Percentiles rank a stretch among this genome's conserved stretches.
Evolutionary conservation across 2,888 invertebrate genomes (phyloP).

Genomic region (Chrysodeixis includens): DNA sequence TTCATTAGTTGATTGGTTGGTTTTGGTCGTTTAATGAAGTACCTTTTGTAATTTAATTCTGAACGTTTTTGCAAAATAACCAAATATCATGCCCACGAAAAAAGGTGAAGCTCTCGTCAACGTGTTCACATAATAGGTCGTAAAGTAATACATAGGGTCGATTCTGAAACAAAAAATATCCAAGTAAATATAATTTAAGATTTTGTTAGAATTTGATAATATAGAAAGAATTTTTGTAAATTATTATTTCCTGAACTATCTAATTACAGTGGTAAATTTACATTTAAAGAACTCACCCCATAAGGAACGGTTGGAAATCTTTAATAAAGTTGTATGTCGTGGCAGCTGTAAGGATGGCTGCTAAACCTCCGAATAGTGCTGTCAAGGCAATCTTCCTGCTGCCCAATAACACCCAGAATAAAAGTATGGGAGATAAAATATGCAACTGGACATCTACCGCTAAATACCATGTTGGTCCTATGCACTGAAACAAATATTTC

Average conservation of each 20-base stretch:
- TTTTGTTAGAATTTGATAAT: too few species aligned
- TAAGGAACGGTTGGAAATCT: conserved; percentile 71
- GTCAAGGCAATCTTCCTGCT: conserved; percentile 60
- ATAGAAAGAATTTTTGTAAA: too few species aligned
- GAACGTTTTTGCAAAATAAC: conserved; percentile 64
- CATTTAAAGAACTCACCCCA: conserved; percentile 59
- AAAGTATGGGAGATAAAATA: conserved; percentile 62
- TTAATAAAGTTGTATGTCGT: conserved; percentile 73
- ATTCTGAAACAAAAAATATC: conserved; percentile 37
- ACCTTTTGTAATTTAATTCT: conserved; percentile 60
- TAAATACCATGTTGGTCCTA: conserved; percentile 67
- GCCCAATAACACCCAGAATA: conserved; percentile 62
- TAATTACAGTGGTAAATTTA: too few species aligned
- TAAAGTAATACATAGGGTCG: conserved; percentile 50
- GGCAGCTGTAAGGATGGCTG: conserved; percentile 57
- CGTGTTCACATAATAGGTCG: conserved; percentile 71
- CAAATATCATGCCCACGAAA: conserved; percentile 69
- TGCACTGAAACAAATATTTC: conserved; percentile 58
- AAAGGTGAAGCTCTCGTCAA: conserved; percentile 70
- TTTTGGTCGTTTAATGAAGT: too few species aligned
- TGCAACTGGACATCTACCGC: conserved; percentile 68
- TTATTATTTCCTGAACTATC: too few species aligned
- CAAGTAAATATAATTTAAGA: too few species aligned
- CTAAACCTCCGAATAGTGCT: conserved; percentile 47
- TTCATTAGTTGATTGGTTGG: too few species aligned